Evolutionary conservation across 2,113 vertebrate species (phyloP).

Genomic region (Maccullochella peelii): DNA sequence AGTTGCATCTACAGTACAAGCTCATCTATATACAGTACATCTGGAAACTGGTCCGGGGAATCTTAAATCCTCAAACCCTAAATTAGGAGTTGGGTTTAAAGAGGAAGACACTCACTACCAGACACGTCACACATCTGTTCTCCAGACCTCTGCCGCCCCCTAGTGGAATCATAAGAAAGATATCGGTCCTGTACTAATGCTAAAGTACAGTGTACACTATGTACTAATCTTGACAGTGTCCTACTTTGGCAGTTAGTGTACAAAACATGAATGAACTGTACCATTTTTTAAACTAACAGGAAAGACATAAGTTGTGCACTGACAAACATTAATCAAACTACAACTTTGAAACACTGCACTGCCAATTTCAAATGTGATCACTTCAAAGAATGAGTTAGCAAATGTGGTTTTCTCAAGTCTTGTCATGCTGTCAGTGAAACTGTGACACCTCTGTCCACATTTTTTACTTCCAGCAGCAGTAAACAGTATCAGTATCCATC

Average conservation of each 20-base stretch:
- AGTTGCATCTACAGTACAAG: neutral
- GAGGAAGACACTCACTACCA: neutral
- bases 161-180: constrained; percentile 29
- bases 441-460: neutral
- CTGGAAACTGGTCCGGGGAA: neutral
- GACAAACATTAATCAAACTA: neutral
- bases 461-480: neutral
- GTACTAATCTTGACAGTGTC: neutral
- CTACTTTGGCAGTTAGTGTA: neutral
- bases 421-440: neutral
- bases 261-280: neutral
- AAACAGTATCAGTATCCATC: neutral
- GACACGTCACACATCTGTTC: neutral
- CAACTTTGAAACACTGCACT: neutral
- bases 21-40: neutral
- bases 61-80: neutral
- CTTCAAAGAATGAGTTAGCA: neutral
- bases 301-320: too few species aligned
- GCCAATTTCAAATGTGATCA: neutral
- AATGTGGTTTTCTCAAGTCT: neutral
- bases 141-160: constrained; percentile 70
- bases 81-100: neutral
- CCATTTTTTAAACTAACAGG: neutral
- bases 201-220: neutral
- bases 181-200: neutral